Base-by-base conservation (phyloP, 2,797 vertebrate species). In the Psittacula echo region DNA sequence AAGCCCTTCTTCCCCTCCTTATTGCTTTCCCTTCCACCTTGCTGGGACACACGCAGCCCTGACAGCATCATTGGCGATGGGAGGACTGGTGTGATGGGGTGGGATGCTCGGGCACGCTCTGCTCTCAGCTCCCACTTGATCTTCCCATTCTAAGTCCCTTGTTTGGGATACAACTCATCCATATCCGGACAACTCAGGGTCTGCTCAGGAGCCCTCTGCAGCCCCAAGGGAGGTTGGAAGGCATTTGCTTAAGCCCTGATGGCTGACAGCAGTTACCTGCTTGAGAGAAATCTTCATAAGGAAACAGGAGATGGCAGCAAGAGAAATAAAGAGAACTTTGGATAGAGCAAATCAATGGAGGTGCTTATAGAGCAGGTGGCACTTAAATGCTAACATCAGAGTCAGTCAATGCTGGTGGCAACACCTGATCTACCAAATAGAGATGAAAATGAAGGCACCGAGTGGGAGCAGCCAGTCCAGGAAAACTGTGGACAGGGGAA, bases 311-410 rank as follows among this genome's bases (percentile, higher is more conserved):
- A n/a, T 6, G 3, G 84, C 56, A 66, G 81, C n/a, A 23, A 54
- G 87, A 76, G 64, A 42, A 45, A 56, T 39, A 42, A 61, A 89
- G 73, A 95, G 58, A 73, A 22, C 82, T 76, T 61, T 20, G 44
- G 84, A 39, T 16, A 67, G 44, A 93, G 50, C 51, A 81, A 19
- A 93, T 90, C 85, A 56, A 81, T 72, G 64, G 87, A 70, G 80
- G 78, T 76, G 82, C 78, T 89, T 73, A 80, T 45, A 66, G 89
- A 89, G 85, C 91, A 77, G 92, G 88, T 65, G 82, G 66, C 70
- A 77, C 21, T 10, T 45, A 70, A 92, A 72, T 24, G 85, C 39
- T 71, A 77, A 77, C 53, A n/a, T 75, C 48, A 16, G 67, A 81
- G 11, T 7, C 73, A 53, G 92, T 62, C 13, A 0, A 44, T 84